Conservation (phyloP, 1,140 invertebrate genomes). For the Augochlora pura region DNA sequence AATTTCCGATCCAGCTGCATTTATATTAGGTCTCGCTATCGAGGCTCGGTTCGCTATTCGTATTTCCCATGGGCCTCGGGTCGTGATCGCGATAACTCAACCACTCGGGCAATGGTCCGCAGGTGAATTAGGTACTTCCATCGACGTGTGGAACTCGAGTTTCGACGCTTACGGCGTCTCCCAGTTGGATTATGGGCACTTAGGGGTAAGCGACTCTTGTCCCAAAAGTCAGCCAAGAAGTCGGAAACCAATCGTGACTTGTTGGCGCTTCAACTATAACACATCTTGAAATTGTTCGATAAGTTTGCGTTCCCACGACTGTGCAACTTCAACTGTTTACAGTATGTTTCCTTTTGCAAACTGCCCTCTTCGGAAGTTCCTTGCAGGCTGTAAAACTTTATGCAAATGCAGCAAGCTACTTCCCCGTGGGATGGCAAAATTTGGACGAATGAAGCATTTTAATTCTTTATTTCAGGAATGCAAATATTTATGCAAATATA, state of each 20-base stretch:
- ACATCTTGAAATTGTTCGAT: too few species aligned
- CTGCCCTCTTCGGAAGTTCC: too few species aligned
- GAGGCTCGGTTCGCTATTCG: conserved; percentile 62
- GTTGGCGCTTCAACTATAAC: background rate
- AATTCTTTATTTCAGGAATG: too few species aligned
- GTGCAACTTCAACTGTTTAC: too few species aligned
- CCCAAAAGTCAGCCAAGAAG: conserved; percentile 17
- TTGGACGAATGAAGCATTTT: too few species aligned
- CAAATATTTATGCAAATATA: too few species aligned
- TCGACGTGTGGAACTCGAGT: conserved; percentile 27
- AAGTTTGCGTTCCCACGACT: too few species aligned
- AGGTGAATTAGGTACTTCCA: conserved; percentile 35
- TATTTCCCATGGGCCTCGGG: conserved; percentile 70
- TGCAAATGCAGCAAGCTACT: too few species aligned
- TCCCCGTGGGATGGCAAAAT: too few species aligned
- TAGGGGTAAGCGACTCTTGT: background rate
- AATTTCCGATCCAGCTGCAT: conserved; percentile 50
- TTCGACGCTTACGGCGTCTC: conserved; percentile 42
- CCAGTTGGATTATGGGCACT: background rate
- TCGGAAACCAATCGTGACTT: conserved; percentile 8
- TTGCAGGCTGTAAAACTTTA: too few species aligned
- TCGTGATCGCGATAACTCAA: conserved; percentile 70
- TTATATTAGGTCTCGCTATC: conserved; percentile 67
- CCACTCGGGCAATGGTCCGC: conserved; percentile 1
- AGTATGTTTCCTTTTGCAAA: too few species aligned